These are phyloP conservation scores for Coranthus polyacanthus DNA, from an alignment of 2,797 vertebrate genomes.

Conservation along the genomic window DNA sequence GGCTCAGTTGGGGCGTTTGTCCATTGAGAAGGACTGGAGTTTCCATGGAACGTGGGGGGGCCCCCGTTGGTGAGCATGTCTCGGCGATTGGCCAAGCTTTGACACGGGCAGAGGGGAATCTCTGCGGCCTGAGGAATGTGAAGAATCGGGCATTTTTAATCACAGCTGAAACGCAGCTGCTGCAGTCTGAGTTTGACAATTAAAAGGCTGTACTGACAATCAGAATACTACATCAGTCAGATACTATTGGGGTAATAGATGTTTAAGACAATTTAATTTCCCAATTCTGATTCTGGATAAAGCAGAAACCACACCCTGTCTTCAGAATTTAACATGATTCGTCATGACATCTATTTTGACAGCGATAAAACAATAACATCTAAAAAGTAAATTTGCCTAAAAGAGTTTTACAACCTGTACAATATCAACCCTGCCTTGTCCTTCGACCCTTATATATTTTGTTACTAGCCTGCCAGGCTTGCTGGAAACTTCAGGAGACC, in stretches of 20 bases:
- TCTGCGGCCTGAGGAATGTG: conserved; percentile 67
- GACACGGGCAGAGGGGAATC: conserved; percentile 71
- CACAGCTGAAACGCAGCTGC: conserved; percentile 29
- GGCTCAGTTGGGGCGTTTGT: conserved; percentile 63
- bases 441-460: too few relatives aligned
- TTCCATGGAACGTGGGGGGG: conserved; percentile 71
- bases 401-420: too few relatives aligned
- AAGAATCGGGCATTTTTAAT: conserved; percentile 54
- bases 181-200: conserved; percentile 5
- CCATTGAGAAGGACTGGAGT: conserved; percentile 71
- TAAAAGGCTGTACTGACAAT: neutral
- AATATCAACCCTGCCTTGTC: too few relatives aligned
- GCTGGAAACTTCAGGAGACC: conserved; percentile 1
- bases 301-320: too few relatives aligned
- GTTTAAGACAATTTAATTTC: too few relatives aligned
- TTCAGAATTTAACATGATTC: too few relatives aligned
- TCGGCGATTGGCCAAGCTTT: conserved; percentile 73
- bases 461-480: neutral
- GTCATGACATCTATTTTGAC: too few relatives aligned
- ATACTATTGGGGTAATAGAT: neutral
- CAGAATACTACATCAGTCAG: neutral
- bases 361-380: too few relatives aligned
- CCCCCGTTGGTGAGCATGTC: conserved; percentile 58
- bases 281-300: too few relatives aligned
- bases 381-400: too few relatives aligned